phyloP scores from a whole-genome alignment of 1,140 invertebrate genomes.

The Onthophagus taurus region DNA sequence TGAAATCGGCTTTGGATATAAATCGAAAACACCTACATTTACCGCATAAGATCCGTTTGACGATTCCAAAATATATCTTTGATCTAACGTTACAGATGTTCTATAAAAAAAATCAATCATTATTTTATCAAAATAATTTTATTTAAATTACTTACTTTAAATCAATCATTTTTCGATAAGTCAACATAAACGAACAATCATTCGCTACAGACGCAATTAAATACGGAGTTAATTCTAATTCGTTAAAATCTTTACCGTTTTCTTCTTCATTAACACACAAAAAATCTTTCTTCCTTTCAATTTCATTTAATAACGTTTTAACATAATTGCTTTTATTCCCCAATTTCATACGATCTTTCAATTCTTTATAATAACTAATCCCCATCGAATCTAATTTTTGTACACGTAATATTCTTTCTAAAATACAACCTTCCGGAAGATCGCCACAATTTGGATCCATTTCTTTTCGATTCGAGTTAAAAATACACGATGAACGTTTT shows the following conservation, averaged over 20 bases:
- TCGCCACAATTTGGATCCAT: constrained; percentile 1
- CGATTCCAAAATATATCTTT: constrained; percentile 20
- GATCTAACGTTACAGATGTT: no score
- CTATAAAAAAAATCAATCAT: not conserved
- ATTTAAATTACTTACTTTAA: constrained; percentile 2
- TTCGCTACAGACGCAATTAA: constrained; percentile 30
- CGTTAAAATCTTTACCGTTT: constrained; percentile 13
- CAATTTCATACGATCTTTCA: constrained; percentile 14
- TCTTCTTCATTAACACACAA: constrained; percentile 8
- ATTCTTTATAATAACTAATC: constrained; percentile 24
- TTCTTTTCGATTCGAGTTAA: constrained; percentile 1
- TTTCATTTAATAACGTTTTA: constrained; percentile 20
- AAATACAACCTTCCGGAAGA: constrained; percentile 26
- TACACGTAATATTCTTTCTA: constrained; percentile 28
- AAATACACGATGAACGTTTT: no score
- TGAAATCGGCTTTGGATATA: constrained; percentile 30
- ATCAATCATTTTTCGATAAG: constrained; percentile 23
- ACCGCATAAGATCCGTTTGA: constrained; percentile 24
- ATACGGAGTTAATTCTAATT: constrained; percentile 27
- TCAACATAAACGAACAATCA: constrained; percentile 33
- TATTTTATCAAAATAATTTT: not conserved
- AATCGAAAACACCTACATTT: constrained; percentile 32
- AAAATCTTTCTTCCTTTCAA: constrained; percentile 7
- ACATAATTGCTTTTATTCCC: constrained; percentile 23
- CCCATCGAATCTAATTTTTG: constrained; percentile 31